Conservation (phyloP, 2,113 vertebrate genomes). For the Octodon degus region DNA sequence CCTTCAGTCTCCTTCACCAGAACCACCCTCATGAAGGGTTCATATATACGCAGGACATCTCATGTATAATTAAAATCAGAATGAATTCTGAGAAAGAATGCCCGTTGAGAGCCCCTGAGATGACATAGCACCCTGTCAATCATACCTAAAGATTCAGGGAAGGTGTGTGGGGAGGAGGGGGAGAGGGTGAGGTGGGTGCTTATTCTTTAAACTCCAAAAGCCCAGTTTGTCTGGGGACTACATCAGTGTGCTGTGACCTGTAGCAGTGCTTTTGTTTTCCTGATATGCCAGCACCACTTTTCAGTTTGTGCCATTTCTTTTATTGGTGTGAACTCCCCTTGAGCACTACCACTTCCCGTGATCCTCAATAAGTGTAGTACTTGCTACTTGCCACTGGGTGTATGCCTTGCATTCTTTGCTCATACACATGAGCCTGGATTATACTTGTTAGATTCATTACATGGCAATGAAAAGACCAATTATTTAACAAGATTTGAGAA, state of each 20-base stretch:
- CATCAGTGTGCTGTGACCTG: background rate
- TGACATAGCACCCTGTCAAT: background rate
- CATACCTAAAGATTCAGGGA: background rate
- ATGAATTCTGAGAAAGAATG: background rate
- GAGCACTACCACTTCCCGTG: background rate
- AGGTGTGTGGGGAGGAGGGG: background rate
- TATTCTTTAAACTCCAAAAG: background rate
- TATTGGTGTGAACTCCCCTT: background rate
- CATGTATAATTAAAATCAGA: background rate
- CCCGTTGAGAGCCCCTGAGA: background rate
- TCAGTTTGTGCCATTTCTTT: background rate
- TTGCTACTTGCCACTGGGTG: background rate
- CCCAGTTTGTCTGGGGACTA: background rate
- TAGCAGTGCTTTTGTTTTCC: background rate
- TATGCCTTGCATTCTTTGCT: background rate
- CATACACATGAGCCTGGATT: background rate
- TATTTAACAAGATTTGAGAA: background rate
- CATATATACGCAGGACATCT: background rate
- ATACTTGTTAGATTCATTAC: background rate
- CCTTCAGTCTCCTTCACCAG: background rate
- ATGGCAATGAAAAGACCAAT: background rate
- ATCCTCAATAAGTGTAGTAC: background rate
- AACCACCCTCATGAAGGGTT: background rate
- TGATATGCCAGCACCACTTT: background rate
- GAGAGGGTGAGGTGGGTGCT: background rate